These are phyloP conservation scores for Ammospiza nelsoni DNA, from an alignment of 2,113 vertebrate genomes.

Conservation along the genomic window DNA sequence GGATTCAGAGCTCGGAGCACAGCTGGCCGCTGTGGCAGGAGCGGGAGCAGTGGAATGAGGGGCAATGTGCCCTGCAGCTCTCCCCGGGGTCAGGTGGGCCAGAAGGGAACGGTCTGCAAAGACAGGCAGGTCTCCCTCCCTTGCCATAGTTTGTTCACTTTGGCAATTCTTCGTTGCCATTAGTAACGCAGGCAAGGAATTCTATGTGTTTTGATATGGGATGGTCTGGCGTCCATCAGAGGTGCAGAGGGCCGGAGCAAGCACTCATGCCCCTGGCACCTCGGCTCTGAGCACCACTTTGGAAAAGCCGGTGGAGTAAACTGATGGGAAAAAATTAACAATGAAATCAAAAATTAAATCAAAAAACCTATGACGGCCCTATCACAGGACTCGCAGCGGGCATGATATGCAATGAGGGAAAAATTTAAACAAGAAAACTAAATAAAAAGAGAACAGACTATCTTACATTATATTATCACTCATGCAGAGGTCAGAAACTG, in stretches of 20 bases:
- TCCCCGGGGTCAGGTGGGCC: neutral
- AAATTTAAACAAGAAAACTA: neutral
- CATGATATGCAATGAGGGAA: rapidly evolving
- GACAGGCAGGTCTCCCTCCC: neutral
- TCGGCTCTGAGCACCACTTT: rapidly evolving
- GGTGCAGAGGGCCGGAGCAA: neutral
- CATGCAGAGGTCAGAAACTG: neutral
- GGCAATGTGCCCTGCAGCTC: neutral
- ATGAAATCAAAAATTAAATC: neutral
- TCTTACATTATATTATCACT: neutral
- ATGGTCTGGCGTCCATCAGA: neutral
- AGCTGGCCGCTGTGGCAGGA: neutral
- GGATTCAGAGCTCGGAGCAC: rapidly evolving
- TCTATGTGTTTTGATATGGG: neutral
- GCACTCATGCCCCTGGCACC: neutral
- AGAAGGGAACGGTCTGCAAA: neutral
- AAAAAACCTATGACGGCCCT: rapidly evolving
- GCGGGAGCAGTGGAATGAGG: rapidly evolving
- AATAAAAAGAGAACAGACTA: neutral
- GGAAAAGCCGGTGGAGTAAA: neutral
- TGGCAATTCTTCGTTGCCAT: slow-evolving; percentile 34
- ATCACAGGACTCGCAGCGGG: rapidly evolving
- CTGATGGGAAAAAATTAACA: neutral
- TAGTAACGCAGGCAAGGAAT: slow-evolving; percentile 30
- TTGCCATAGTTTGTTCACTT: slow-evolving; percentile 1